Evolutionary conservation across 2,113 vertebrate genomes (phyloP).

Genomic region (Egretta garzetta): DNA sequence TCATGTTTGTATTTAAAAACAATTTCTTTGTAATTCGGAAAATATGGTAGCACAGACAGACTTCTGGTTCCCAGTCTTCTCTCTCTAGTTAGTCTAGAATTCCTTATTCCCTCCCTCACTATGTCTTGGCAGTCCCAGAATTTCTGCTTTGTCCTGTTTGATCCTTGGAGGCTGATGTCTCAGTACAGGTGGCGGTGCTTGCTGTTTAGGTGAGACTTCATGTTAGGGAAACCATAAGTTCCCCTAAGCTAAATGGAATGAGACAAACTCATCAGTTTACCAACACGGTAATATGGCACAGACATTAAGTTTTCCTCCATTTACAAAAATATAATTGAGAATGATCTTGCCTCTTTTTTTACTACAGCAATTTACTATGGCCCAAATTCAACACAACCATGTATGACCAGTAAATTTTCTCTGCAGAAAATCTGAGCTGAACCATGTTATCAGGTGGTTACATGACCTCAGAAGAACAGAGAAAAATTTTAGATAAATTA

Average conservation of each 20-base stretch:
- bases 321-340: not conserved
- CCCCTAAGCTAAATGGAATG: not conserved
- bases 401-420: not conserved
- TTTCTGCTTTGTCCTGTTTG: not conserved
- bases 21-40: not conserved
- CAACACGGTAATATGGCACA: fast-evolving
- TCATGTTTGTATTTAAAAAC: not conserved
- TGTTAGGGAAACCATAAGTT: not conserved
- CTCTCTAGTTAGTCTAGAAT: not conserved
- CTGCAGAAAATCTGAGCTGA: not conserved
- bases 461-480: not conserved
- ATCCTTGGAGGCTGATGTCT: not conserved
- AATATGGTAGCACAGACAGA: not conserved
- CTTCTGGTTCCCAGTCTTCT: not conserved
- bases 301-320: fast-evolving
- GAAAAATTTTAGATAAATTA: not conserved
- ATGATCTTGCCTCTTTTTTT: not conserved
- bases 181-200: not conserved
- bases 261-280: not conserved
- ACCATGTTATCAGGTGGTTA: not conserved
- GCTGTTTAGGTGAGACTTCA: not conserved
- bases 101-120: fast-evolving
- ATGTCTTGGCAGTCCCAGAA: not conserved
- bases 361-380: not conserved
- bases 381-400: not conserved